Base-by-base conservation (phyloP, 2,797 vertebrate species). In the Balearica regulorum region DNA sequence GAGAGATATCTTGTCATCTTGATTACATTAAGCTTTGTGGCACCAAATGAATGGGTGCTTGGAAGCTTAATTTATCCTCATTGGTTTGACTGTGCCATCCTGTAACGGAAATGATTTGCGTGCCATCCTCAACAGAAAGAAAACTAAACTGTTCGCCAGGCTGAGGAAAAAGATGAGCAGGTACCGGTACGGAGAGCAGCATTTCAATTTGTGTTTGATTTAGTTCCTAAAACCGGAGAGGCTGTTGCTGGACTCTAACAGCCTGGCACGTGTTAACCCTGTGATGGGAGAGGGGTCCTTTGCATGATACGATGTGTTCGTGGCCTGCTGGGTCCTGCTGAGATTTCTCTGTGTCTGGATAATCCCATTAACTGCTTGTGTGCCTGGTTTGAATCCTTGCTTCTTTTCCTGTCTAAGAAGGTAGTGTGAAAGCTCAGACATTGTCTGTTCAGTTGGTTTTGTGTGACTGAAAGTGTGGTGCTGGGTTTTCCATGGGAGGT, bases 91-190 rank as follows among this genome's bases (percentile, higher is more conserved):
- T 94, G 85, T 96, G 79, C 77, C 88, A 58, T 92, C 88, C 84
- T 94, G 93, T 97, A 97, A 97, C 39, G 90, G 86, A 97, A 90
- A 95, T 91, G 93, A 96, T 97, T 97, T 94, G 55, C 87, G 25
- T 96, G 82, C 97, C 91, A 8, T 97, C 97, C 94, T 97, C 98
- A 96, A 97, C 98, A 98, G 98, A 98, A 98, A 98, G 98, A 98
- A 98, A 98, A 97, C 96, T 97, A 98, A 98, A 97, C 97, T 98
- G 94, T 98, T 98, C 98, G 98, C 98, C 91, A 97, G 98, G 92
- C 98, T 98, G 97, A 98, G 97, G 97, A 98, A 98, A 97, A 98
- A 98, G 98, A 98, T 98, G 96, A 98, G 95, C 98, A 98, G 98
- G 98, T 98, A 98, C 96, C 39, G 55, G 91, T 94, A 95, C 28